Percentiles rank a stretch among this genome's conserved stretches.
These are phyloP conservation scores for Cheilosia vulpina DNA, from an alignment of 2,888 invertebrate species.

Conservation along the genomic window DNA sequence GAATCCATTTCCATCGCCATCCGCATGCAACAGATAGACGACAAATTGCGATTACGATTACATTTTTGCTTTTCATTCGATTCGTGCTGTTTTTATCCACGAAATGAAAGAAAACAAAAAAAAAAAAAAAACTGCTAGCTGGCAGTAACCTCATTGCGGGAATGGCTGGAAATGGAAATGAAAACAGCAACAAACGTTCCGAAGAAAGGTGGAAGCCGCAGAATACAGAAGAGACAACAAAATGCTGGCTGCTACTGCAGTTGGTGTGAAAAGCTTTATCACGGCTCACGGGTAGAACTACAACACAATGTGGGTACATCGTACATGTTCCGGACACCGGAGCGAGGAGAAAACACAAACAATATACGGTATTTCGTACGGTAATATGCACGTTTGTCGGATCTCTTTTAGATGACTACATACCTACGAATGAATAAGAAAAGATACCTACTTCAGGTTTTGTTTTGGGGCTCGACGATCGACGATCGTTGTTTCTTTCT, in stretches of 20 bases:
- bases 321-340: background rate
- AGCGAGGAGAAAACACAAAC: conserved; percentile 56
- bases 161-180: conserved; percentile 22
- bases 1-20: background rate
- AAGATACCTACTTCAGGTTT: conserved; percentile 30
- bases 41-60: conserved; percentile 63
- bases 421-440: conserved; percentile 6
- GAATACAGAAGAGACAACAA: conserved; percentile 22
- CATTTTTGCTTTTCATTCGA: conserved; percentile 16
- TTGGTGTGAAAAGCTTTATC: conserved; percentile 33
- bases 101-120: background rate
- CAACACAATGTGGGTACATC: background rate
- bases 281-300: background rate
- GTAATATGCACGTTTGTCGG: conserved; percentile 42
- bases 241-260: conserved; percentile 5
- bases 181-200: conserved; percentile 23
- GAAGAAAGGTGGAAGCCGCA: conserved; percentile 52
- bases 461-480: conserved; percentile 34
- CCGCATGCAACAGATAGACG: conserved; percentile 58
- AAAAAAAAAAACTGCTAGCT: conserved; percentile 36
- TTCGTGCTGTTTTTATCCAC: background rate
- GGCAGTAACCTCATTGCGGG: conserved; percentile 45
- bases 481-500: conserved; percentile 22
- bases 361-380: conserved; percentile 45
- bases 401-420: background rate